A percentile compares a stretch with the other conserved stretches of the same genome.
phyloP scores from a whole-genome alignment of 2,888 invertebrate genomes.

The Liodrosophila aerea region DNA sequence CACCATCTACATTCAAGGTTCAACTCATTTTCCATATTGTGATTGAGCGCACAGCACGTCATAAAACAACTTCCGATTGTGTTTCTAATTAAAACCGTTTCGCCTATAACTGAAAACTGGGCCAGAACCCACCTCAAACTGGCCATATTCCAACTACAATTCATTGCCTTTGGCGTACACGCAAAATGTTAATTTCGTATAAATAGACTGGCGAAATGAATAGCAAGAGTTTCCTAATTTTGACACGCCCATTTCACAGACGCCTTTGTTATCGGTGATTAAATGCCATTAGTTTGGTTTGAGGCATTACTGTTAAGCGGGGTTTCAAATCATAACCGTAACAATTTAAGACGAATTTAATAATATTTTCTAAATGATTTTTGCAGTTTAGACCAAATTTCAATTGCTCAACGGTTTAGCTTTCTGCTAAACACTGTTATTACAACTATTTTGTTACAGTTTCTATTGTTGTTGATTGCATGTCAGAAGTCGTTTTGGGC shows the following conservation, averaged over 20 bases:
- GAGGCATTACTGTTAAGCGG: too few relatives aligned
- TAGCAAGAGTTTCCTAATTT: constrained; percentile 5
- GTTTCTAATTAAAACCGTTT: constrained; percentile 54
- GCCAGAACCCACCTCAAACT: constrained; percentile 11
- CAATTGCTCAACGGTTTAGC: constrained; percentile 26
- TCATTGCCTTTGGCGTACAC: constrained; percentile 21
- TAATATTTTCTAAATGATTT: background rate
- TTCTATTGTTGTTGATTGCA: constrained; percentile 51
- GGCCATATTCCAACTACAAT: constrained; percentile 33
- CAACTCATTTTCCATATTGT: constrained; percentile 13
- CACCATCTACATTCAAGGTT: constrained; percentile 1
- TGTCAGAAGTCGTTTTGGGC: constrained; percentile 58
- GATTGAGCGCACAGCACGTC: constrained; percentile 40
- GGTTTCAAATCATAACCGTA: background rate
- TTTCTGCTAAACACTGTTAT: background rate
- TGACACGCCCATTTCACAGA: constrained; percentile 11
- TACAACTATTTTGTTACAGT: constrained; percentile 5
- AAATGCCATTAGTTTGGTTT: too few relatives aligned
- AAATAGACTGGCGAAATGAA: constrained; percentile 12
- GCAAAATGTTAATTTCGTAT: constrained; percentile 43
- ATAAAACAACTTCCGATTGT: constrained; percentile 58
- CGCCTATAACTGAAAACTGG: constrained; percentile 25
- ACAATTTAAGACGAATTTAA: background rate
- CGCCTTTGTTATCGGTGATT: background rate
- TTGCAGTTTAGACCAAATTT: constrained; percentile 25